A percentile compares a stretch with the other conserved stretches of the same genome.
Conservation (phyloP, 2,113 vertebrate species). For the Delphinapterus leucas region DNA sequence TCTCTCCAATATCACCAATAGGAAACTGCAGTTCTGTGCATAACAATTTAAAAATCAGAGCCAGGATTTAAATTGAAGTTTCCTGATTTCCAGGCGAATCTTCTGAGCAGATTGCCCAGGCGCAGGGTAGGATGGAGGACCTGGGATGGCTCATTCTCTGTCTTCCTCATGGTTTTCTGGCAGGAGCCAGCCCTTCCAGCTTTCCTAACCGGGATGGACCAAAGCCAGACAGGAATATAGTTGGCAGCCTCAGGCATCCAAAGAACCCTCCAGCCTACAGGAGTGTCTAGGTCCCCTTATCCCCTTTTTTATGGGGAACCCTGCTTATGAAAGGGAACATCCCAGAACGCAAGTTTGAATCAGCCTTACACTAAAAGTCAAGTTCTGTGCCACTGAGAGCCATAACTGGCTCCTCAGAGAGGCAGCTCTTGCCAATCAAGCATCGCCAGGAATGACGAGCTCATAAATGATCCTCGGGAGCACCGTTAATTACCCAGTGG, state of each 20-base stretch:
- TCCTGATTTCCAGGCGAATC: not conserved
- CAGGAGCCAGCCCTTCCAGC: not conserved
- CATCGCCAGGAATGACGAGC: not conserved
- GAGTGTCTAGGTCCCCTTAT: not conserved
- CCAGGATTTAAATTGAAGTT: not conserved
- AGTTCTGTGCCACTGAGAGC: not conserved
- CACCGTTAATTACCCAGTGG: not conserved
- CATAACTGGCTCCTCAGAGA: not conserved
- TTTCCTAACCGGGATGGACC: not conserved
- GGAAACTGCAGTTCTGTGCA: too few relatives aligned
- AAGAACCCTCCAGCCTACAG: not conserved
- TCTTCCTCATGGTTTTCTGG: not conserved
- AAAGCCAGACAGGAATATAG: not conserved
- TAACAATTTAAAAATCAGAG: not conserved
- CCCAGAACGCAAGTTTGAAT: not conserved
- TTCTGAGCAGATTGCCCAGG: not conserved
- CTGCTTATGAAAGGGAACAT: not conserved
- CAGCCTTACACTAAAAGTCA: not conserved
- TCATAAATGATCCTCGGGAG: not conserved
- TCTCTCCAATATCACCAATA: not conserved
- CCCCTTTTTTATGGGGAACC: not conserved
- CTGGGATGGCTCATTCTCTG: not conserved
- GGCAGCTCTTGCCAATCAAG: not conserved
- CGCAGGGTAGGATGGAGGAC: accelerated
- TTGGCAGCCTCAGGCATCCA: not conserved